A percentile compares a stretch with the other conserved stretches of the same genome.
Conservation (phyloP, 2,797 vertebrate species). For the Cottoperca gobio region DNA sequence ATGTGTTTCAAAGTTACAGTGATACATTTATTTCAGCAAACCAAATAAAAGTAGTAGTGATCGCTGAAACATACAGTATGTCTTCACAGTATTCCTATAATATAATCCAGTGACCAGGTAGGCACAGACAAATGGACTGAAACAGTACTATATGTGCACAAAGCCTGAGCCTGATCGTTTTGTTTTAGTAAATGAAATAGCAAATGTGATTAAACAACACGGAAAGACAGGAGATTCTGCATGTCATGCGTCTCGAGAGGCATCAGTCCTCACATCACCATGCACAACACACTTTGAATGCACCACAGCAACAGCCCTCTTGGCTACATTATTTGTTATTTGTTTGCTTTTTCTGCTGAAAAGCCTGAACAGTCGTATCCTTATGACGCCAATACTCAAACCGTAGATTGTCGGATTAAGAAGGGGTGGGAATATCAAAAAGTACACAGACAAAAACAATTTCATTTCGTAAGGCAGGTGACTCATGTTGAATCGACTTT, state of each 20-base stretch:
- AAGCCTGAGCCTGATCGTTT: background rate
- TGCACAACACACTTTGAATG: background rate
- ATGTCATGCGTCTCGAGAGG: slow-evolving; percentile 7
- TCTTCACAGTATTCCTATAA: background rate
- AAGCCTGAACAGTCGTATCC: slow-evolving; percentile 28
- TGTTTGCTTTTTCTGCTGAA: slow-evolving; percentile 41
- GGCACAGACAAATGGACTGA: too few species aligned
- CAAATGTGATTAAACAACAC: slow-evolving; percentile 17
- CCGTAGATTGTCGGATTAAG: slow-evolving; percentile 67
- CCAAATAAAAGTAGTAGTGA: too few species aligned
- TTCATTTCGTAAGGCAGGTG: slow-evolving; percentile 37
- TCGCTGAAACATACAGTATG: too few species aligned
- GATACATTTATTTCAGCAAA: too few species aligned
- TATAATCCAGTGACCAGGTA: background rate
- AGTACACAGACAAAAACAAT: slow-evolving; percentile 67
- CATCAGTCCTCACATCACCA: background rate
- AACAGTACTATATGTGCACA: background rate
- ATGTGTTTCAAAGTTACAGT: background rate
- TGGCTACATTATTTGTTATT: slow-evolving; percentile 1
- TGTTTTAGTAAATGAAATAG: background rate
- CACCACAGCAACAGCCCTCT: background rate
- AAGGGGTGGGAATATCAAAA: slow-evolving; percentile 65
- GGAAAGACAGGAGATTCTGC: background rate
- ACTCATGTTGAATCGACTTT: slow-evolving; percentile 49
- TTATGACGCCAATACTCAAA: slow-evolving; percentile 46